These are phyloP conservation scores for Hypselothyrea guttata DNA, from an alignment of 2,888 invertebrate species.

Conservation along the genomic window DNA sequence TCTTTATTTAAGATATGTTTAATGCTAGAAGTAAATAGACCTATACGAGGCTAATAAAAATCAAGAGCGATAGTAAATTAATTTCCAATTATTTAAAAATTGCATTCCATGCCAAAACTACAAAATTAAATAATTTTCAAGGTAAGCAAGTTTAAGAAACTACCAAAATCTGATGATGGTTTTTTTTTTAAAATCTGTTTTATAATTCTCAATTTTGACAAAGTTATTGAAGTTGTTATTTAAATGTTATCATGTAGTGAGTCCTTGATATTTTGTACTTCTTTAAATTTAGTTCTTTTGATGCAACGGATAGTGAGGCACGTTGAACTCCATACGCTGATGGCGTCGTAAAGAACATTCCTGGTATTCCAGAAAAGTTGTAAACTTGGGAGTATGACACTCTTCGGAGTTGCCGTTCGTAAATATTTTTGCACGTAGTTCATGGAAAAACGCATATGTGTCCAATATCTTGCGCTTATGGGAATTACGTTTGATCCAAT, in stretches of 20 bases:
- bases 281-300: conserved; percentile 1
- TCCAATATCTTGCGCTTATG: conserved; percentile 1
- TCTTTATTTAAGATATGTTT: too few species aligned
- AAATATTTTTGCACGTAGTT: conserved; percentile 34
- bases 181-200: too few species aligned
- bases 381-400: conserved; percentile 24
- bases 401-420: conserved; percentile 21
- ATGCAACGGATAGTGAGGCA: conserved; percentile 44
- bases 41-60: too few species aligned
- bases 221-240: background rate
- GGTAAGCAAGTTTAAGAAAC: too few species aligned
- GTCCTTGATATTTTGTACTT: too few species aligned
- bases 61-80: too few species aligned
- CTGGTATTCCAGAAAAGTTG: conserved; percentile 25
- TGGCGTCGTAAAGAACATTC: conserved; percentile 45
- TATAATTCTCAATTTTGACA: background rate
- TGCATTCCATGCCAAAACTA: too few species aligned
- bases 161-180: background rate
- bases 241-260: background rate
- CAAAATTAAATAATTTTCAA: too few species aligned
- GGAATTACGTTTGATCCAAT: conserved; percentile 30
- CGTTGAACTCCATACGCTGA: conserved; percentile 36
- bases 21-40: too few species aligned
- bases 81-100: too few species aligned
- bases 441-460: conserved; percentile 10